These are phyloP conservation scores for Marmota monax DNA, from an alignment of 2,113 vertebrate genomes.

Conservation along the genomic window DNA sequence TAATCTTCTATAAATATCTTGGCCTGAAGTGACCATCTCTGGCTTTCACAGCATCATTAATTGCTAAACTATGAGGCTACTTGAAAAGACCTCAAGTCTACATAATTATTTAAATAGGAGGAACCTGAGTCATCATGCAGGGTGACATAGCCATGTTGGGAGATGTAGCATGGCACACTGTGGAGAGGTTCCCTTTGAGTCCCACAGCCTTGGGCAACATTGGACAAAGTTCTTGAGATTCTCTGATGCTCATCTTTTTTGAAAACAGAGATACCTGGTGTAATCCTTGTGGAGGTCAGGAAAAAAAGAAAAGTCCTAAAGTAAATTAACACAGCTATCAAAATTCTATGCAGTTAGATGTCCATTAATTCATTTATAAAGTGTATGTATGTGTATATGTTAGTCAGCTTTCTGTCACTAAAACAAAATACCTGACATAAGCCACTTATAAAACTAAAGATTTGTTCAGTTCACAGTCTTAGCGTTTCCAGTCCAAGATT, in stretches of 20 bases:
- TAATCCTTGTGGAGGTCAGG: too few species aligned
- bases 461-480: background rate
- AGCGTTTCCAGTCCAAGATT: background rate
- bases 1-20: background rate
- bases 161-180: accelerated
- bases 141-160: background rate
- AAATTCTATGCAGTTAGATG: background rate
- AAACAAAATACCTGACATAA: background rate
- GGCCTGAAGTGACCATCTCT: background rate
- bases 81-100: background rate
- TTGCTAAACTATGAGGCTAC: background rate
- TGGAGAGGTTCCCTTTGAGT: background rate
- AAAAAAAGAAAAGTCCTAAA: background rate
- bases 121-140: background rate
- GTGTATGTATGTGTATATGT: accelerated
- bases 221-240: background rate
- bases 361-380: background rate
- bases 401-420: background rate
- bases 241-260: background rate
- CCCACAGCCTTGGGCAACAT: too few species aligned
- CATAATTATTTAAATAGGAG: background rate
- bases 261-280: background rate
- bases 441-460: background rate
- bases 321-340: background rate
- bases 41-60: background rate